A percentile compares a stretch with the other conserved stretches of the same genome.
phyloP scores from a whole-genome alignment of 2,113 vertebrate genomes.

The Geothlypis trichas region DNA sequence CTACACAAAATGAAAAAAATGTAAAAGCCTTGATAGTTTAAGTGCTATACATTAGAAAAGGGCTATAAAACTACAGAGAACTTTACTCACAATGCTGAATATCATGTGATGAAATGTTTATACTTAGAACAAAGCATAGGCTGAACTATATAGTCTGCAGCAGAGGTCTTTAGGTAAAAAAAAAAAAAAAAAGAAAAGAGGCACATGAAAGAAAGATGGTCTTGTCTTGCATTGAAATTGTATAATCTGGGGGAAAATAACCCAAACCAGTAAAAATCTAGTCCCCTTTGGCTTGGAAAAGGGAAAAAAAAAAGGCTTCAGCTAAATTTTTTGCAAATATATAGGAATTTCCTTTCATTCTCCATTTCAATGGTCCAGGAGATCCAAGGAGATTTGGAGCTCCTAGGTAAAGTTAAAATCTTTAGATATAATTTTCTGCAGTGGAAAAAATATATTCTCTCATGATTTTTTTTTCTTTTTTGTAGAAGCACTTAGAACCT shows the following conservation, averaged over 20 bases:
- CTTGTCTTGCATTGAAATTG: background rate
- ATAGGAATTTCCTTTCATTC: background rate
- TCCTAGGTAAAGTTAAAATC: background rate
- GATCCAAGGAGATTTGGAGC: background rate
- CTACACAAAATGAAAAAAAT: background rate
- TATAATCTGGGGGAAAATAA: background rate
- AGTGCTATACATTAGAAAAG: background rate
- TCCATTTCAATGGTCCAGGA: background rate
- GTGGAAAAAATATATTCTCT: background rate
- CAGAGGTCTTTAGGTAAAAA: background rate
- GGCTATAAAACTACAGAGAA: background rate
- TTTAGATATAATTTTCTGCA: background rate
- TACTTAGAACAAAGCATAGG: background rate
- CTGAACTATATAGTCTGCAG: background rate
- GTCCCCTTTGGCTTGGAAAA: background rate
- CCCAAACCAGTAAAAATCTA: background rate
- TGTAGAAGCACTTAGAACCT: background rate
- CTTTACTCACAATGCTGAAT: background rate
- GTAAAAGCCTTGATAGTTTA: background rate
- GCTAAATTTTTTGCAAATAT: background rate
- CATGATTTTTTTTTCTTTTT: background rate
- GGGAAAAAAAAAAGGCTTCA: background rate
- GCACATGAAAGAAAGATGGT: background rate
- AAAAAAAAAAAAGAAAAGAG: background rate
- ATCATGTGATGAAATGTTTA: background rate